Evolutionary conservation across 2,888 invertebrate species (phyloP), one percentile per base, ranked within the genome.

Genomic region (Sarcophaga subvicina): DNA sequence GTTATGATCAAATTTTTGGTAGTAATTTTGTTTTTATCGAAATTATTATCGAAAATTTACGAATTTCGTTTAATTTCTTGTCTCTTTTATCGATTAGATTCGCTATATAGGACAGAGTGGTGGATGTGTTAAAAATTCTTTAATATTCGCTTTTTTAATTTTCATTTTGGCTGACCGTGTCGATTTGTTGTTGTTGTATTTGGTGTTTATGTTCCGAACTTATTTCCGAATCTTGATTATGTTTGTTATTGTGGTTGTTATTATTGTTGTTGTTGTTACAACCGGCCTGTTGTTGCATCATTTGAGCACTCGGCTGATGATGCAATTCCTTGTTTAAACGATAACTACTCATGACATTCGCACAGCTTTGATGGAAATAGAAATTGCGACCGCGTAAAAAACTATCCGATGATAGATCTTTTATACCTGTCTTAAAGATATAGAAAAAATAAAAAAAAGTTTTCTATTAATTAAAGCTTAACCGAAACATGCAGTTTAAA

Each of bases 301-400:
- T 80, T 27, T 90, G 89, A 63, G 91, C 91, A 45, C 91, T 91
- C 11, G 91, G 91, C 70, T 92, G 92, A 45, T 89, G 92, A 67
- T 92, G 90, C 37, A 93, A 89, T 54, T 93, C 93, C 75, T 93
- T 93, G 88, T 91, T 93, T 49, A 93, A 89, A 12, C 93, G 90
- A 86, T 93, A 93, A 89, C 91, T 93, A 85, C 93, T 93, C 93
- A 93, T 93, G 73, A 93, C 93, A 88, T 93, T 93, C 83, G 93
- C 93, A 90, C 93, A 93, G 88, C 93, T 93, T 88, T 93, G 93
- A 88, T 93, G 93, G 54, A 93, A 93, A 85, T 93, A 93, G 62
- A 93, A 91, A 88, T 93, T 93, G 27, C 93, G 91, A 37, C 93
- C 93, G 72, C 93, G 91, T 88, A 93, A 90, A 89, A 93, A 93